Conservation (phyloP, 2,888 invertebrate species). For the Itoplectis maculator region DNA sequence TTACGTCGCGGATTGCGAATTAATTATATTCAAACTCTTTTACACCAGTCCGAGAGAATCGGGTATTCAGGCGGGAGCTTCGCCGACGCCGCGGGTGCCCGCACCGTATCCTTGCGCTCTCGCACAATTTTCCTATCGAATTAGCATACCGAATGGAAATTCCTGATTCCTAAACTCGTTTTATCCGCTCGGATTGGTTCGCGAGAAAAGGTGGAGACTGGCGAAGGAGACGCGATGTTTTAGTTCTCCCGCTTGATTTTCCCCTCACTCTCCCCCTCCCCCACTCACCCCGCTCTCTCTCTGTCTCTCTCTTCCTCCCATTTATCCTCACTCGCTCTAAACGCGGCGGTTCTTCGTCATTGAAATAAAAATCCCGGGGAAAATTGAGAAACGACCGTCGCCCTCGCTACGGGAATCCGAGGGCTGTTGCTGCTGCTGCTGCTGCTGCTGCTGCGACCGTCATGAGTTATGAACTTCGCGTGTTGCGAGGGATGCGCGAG, state of each 20-base stretch:
- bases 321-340: no score
- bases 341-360: conserved; percentile 1
- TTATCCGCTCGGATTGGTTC: not conserved
- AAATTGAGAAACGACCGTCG: conserved; percentile 73
- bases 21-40: conserved; percentile 49
- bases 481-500: conserved; percentile 56
- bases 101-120: not conserved
- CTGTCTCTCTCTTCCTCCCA: conserved; percentile 2
- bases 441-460: no score
- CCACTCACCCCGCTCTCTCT: not conserved
- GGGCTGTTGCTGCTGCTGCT: conserved; percentile 22
- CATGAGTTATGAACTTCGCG: conserved; percentile 76
- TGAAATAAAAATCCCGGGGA: conserved; percentile 66
- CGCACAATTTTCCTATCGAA: conserved; percentile 33
- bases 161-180: conserved; percentile 29
- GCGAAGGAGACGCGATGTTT: conserved; percentile 1
- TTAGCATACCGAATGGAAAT: conserved; percentile 40
- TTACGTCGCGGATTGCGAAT: conserved; percentile 35
- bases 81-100: not conserved
- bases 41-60: conserved; percentile 38
- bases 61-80: conserved; percentile 9
- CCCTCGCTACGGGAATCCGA: conserved; percentile 34
- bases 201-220: not conserved
- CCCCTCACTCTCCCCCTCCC: not conserved
- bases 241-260: not conserved